These are phyloP conservation scores for Hypercompe scribonia DNA, from an alignment of 2,888 invertebrate species.

Conservation along the genomic window DNA sequence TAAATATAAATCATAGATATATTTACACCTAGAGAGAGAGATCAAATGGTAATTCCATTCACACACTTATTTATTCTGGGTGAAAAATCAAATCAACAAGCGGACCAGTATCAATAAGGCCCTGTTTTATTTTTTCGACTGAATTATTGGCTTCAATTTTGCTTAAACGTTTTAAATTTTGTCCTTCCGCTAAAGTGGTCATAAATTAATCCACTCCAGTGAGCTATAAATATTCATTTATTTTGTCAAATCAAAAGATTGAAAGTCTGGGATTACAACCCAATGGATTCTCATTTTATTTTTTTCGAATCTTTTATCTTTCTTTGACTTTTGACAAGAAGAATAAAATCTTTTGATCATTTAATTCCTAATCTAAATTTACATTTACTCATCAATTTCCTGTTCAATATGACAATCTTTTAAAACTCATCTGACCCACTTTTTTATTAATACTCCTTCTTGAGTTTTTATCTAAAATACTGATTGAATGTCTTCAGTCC, in stretches of 20 bases:
- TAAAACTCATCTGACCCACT: constrained; percentile 35
- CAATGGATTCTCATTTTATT: constrained; percentile 13
- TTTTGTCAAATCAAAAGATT: constrained; percentile 36
- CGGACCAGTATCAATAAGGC: neutral
- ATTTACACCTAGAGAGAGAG: neutral
- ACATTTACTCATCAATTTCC: constrained; percentile 31
- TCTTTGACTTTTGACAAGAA: constrained; percentile 34
- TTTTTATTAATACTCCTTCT: neutral
- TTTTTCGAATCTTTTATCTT: constrained; percentile 36
- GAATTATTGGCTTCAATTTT: constrained; percentile 34
- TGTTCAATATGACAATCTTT: constrained; percentile 35
- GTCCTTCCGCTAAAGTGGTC: constrained; percentile 31
- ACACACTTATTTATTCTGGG: neutral
- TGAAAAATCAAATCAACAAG: neutral
- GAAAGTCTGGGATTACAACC: constrained; percentile 23
- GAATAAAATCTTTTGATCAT: constrained; percentile 35
- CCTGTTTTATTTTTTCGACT: constrained; percentile 8
- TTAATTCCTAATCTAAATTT: constrained; percentile 40
- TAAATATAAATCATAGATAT: neutral
- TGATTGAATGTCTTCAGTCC: constrained; percentile 36
- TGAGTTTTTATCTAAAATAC: constrained; percentile 36
- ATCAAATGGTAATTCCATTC: neutral
- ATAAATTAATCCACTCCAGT: constrained; percentile 39
- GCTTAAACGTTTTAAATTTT: constrained; percentile 33
- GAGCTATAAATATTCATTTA: constrained; percentile 28